Base-by-base conservation (phyloP, 1,140 invertebrate genomes). In the Plutomurus gul region DNA sequence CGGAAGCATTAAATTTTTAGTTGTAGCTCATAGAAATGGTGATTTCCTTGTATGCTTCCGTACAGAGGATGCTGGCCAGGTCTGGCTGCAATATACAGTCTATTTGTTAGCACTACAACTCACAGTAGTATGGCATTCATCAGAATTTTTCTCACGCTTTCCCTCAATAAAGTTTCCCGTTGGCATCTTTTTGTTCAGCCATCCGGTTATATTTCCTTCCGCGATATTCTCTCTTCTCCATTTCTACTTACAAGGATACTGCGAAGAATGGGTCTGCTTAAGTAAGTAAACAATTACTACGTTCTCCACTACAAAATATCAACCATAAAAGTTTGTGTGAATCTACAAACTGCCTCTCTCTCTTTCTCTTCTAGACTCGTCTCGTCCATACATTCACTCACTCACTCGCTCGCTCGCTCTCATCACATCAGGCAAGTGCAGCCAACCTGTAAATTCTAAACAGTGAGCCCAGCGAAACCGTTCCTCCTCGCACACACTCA, bases 131-230 rank as follows among this genome's bases (percentile, higher is more conserved):
- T 70, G 60, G 60, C 37, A 70, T 70, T 70, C 30, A 70, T 70
- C 60, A 70, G 37, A 70, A 70, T 33, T 70, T 70, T 70, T 70
- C 60, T 70, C 60, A 70, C 60, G 60, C 60, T 70, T 70, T 70
- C 60, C 60, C 27, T 70, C 60, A 70, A 70, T 70, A 70, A 70
- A 70, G 16, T 70, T 70, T 70, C 37, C 60, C 37, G 30, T 70
- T 70, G 60, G 60, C 60, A 70, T 70, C 60, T 70, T 70, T 39
- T 36, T 39, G 37, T 70, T 70, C 60, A 70, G 20, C 60, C 18
- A 39, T 5, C 60, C 60, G 36, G 22, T 8, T 27, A 4, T 0
- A 18, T 70, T 70, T 70, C 60, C 60, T 70, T 51, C 47, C 47
- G 47, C 47, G 47, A 51, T 51, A 22, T 22, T 22, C 60, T 30